Base-by-base conservation (phyloP, 2,888 invertebrate genomes). In the Baccha elongata region DNA sequence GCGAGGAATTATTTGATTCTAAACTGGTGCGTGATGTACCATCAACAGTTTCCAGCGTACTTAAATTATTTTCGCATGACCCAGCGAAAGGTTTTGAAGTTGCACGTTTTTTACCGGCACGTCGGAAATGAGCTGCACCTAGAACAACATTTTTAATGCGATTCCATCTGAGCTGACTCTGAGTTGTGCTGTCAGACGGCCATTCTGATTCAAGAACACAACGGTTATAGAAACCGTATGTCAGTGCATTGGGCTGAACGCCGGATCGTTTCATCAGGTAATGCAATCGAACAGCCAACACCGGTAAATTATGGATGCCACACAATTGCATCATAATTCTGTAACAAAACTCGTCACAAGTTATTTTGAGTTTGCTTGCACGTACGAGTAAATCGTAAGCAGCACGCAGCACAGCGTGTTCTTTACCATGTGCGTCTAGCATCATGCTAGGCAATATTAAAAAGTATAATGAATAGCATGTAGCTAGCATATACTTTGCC, bases 321-420 rank as follows among this genome's bases (percentile, higher is more conserved):
- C 99, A 99, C 21, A 99, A 92, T 91, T 99, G 98, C 97, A 99
- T 98, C 95, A 99, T 96, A 62, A 99, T 96, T 78, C 99, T 94
- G 91, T 99, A 99, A 91, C 99, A 99, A 60, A 99, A 97, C 93
- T 99, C 99, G 91, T 99, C 99, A 87, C 97, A 96, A 40, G 96
- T 95, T 81, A 98, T 93, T 87, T 95, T 93, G 71, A 96, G 93
- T 86, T 95, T 95, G 85, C 97, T 97, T 88, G 99, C 97, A 86
- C 95, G 94, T 52, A 96, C 95, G 44, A 99, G 92, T 58, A 98
- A 91, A 88, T 97, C 96, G 88, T 96, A 98, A 0, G 98, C 98
- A 72, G 94, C 92, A 55, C 95, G 93, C 53, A 98, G 90, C 0
- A 94, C 93, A 1, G 95, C 94, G 85, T 95, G 95, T 86, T 95